Conservation (phyloP, 2,113 vertebrate species). For the Gulo gulo region DNA sequence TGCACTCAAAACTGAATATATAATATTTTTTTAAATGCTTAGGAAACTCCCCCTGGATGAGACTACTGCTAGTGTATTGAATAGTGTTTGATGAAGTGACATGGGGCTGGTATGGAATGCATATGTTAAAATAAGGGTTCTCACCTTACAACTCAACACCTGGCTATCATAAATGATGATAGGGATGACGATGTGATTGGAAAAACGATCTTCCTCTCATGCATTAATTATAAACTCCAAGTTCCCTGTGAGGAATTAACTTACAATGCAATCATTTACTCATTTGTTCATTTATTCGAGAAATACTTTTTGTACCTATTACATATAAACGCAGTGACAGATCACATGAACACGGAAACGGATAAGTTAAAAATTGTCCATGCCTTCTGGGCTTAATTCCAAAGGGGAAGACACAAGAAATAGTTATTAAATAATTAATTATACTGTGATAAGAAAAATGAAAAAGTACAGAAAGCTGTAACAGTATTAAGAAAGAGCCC, state of each 20-base stretch:
- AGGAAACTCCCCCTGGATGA: neutral
- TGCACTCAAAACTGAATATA: neutral
- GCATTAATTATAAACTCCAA: neutral
- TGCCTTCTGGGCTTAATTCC: neutral
- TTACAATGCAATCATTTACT: neutral
- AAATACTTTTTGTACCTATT: neutral
- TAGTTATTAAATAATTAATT: neutral
- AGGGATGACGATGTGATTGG: fast-evolving
- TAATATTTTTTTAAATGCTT: neutral
- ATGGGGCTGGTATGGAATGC: fast-evolving
- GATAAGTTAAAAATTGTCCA: neutral
- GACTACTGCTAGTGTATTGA: neutral
- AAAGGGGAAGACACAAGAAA: neutral
- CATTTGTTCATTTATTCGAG: neutral
- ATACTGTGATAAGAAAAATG: neutral
- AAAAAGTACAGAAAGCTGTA: neutral
- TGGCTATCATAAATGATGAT: neutral
- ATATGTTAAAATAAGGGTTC: neutral
- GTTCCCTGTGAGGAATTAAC: neutral
- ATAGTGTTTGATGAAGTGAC: neutral
- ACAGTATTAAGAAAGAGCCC: neutral
- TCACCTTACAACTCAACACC: neutral
- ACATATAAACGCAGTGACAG: neutral
- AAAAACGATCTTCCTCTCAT: neutral
- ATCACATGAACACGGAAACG: neutral